Conservation (phyloP, 2,888 invertebrate species). For the Iselma pallidipennis region DNA sequence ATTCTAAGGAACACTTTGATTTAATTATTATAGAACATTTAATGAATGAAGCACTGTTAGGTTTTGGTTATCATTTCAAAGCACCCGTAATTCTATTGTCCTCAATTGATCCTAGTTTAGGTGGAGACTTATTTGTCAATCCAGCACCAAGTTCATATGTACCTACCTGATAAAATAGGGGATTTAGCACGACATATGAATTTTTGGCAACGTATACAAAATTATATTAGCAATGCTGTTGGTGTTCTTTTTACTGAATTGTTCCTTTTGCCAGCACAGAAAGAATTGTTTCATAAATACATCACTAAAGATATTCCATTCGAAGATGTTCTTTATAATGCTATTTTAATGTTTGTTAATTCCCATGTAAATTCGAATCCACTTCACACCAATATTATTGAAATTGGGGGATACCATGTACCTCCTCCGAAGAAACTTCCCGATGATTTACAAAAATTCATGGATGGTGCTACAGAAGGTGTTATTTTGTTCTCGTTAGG, state of each 20-base stretch:
- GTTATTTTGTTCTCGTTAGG: slow-evolving; percentile 55
- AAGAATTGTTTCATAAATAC: slow-evolving; percentile 35
- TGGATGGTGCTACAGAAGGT: slow-evolving; percentile 35
- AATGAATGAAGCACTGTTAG: slow-evolving; percentile 40
- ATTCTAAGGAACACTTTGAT: slow-evolving; percentile 40
- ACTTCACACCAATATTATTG: slow-evolving; percentile 60
- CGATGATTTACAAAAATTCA: slow-evolving; percentile 32
- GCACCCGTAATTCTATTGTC: slow-evolving; percentile 36
- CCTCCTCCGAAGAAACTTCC: slow-evolving; percentile 39
- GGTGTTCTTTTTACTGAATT: slow-evolving; percentile 27
- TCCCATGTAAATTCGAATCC: slow-evolving; percentile 58
- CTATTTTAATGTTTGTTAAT: slow-evolving; percentile 42
- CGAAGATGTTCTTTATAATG: slow-evolving; percentile 36
- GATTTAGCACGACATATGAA: slow-evolving; percentile 46
- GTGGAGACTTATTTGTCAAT: slow-evolving; percentile 36
- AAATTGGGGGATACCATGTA: slow-evolving; percentile 62
- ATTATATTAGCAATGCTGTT: slow-evolving; percentile 51
- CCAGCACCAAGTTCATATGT: slow-evolving; percentile 34
- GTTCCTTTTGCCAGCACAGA: slow-evolving; percentile 27
- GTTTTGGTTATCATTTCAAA: slow-evolving; percentile 34
- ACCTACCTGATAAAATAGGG: slow-evolving; percentile 19
- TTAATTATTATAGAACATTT: slow-evolving; percentile 44
- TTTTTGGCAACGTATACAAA: slow-evolving; percentile 60
- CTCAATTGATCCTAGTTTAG: slow-evolving; percentile 31
- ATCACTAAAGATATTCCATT: slow-evolving; percentile 37